Evolutionary conservation across 2,888 invertebrate species (phyloP), one percentile per base, ranked within the genome.

Genomic region (Odontocerum albicorne): DNA sequence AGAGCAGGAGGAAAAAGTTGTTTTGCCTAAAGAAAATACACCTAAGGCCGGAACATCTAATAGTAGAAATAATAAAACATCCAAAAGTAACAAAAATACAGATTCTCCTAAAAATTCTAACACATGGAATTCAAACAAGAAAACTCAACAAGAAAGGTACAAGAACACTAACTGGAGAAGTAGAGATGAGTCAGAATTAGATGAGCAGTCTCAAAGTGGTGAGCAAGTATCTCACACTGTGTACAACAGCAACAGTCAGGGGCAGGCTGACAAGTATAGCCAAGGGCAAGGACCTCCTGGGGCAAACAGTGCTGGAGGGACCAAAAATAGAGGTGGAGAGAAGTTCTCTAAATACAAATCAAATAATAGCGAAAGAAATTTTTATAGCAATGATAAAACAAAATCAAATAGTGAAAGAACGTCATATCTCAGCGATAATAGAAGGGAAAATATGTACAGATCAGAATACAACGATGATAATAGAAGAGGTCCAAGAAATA

Each of bases 321-420:
- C 10, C 17, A 2, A 13, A 17, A 7, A 33, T 7, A 6, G 13
- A 4, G 10, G 19, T 17, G 27, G 32, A 62, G 44, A 46, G 51
- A 27, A 16, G 35, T 49, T 3, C 53, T 17, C 42, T 10, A 22
- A 27, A 15, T 15, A 22, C 10, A 42, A 56, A 47, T 50, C 54
- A 38, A 54, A 59, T 43, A 61, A 60, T 39, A 50, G 59, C n/a
- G 56, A 58, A 27, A 51, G 51, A 17, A 55, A 60, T 53, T 40
- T 50, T 31, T 60, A 61, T 57, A 43, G 52, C 27, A 49, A 49
- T 39, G 61, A 46, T 15, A 42, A 22, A 8, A 22, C 13, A 13
- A n/a, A n/a, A n/a, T n/a, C n/a, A n/a, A n/a, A n/a, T n/a, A n/a
- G n/a, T n/a, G n/a, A n/a, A n/a, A n/a, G n/a, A n/a, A n/a, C n/a